Evolutionary conservation across 2,113 vertebrate genomes (phyloP), one percentile per base, ranked within the genome.

Genomic region (Nothobranchius furzeri): DNA sequence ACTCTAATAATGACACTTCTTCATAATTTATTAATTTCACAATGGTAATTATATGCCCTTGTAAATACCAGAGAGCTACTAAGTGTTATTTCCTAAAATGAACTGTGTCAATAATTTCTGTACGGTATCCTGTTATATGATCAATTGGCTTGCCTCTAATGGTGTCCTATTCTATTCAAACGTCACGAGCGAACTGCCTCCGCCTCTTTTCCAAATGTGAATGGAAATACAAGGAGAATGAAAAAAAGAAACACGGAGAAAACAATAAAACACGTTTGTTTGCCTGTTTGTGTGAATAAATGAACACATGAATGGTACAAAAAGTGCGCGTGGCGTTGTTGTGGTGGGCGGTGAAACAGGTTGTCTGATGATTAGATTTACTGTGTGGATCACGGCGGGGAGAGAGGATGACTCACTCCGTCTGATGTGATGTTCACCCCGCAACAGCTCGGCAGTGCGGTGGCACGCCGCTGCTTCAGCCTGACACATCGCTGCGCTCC

Each of bases 371-470:
- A 88, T 89, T 78, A 87, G 81, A 86, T 88, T 82, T 84, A 78
- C 70, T 68, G 75, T 60, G 87, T 78, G 84, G 85, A 82, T 85
- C 83, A 60, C 81, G 69, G 76, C 53, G 69, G 68, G 74, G 80
- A 87, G 87, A 85, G 86, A 73, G 85, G 89, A 92, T 92, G 91
- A 91, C 85, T 92, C 91, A 92, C 87, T 77, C 90, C 62, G 75
- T 78, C 86, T 84, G 90, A 81, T 86, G 85, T 78, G 85, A 85
- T 81, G 86, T 84, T 89, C 88, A 87, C 78, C 83, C 83, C 81
- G 88, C 89, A 85, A 78, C 81, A 80, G 84, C 83, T 82, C 83
- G 82, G 83, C 89, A 89, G 87, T 82, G 88, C 87, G 78, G 77
- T 76, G 81, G 82, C 82, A 84, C 82, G 78, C 85, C 66, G 79